Percentiles rank a stretch among this genome's conserved stretches.
Conservation (phyloP, 2,113 vertebrate genomes). For the Rattus rattus region DNA sequence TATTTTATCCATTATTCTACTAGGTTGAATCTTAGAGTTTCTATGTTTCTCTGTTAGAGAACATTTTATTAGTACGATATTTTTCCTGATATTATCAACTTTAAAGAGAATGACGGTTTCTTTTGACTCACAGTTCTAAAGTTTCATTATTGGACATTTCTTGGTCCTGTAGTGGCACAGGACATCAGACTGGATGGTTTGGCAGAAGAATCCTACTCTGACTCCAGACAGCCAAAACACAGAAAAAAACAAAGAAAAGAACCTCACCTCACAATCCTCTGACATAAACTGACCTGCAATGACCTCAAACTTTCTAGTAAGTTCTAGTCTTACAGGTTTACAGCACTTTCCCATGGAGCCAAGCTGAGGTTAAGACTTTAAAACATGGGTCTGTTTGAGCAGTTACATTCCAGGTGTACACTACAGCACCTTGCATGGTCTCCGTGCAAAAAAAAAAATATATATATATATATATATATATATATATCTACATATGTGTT, state of each 20-base stretch:
- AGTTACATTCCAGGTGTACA: background rate
- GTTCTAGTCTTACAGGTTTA: background rate
- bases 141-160: background rate
- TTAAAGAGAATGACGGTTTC: background rate
- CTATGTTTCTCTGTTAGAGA: background rate
- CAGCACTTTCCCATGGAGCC: background rate
- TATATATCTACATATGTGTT: too few relatives aligned
- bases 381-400: background rate
- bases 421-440: background rate
- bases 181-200: too few relatives aligned
- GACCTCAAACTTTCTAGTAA: background rate
- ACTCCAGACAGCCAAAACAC: background rate
- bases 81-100: background rate
- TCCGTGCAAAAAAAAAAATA: background rate
- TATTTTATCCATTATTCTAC: background rate
- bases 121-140: background rate
- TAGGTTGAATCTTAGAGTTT: background rate
- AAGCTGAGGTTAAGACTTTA: background rate
- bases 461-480: too few relatives aligned
- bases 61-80: background rate
- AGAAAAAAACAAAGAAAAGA: background rate
- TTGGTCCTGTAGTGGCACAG: too few relatives aligned
- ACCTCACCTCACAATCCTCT: fast-evolving
- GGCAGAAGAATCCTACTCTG: background rate
- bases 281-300: fast-evolving